phyloP scores from a whole-genome alignment of 2,888 invertebrate species.

The Neoaliturus tenellus region DNA sequence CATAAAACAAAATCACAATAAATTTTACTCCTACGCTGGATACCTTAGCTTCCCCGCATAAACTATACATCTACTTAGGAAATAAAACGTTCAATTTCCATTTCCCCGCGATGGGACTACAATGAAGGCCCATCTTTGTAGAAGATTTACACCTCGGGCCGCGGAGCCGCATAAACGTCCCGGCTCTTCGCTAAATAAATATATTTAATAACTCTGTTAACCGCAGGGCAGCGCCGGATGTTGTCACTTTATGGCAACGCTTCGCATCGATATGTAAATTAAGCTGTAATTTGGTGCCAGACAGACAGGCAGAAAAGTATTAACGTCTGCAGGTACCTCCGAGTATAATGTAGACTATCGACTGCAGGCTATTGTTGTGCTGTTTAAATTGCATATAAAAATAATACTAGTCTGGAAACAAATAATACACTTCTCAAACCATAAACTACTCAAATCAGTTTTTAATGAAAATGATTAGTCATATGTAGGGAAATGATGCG shows the following conservation, averaged over 20 bases:
- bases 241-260: constrained; percentile 10
- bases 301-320: too few species aligned
- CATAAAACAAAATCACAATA: background rate
- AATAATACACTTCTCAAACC: too few species aligned
- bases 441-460: too few species aligned
- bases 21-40: background rate
- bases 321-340: too few species aligned
- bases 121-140: constrained; percentile 16
- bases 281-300: background rate
- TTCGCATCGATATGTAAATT: constrained; percentile 38
- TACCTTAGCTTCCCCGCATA: too few species aligned
- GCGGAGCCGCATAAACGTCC: constrained; percentile 20
- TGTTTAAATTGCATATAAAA: too few species aligned
- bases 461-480: too few species aligned
- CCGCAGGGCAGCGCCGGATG: constrained; percentile 19
- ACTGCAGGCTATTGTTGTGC: too few species aligned
- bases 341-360: too few species aligned
- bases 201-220: constrained; percentile 52
- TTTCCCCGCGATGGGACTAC: background rate
- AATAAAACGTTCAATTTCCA: constrained; percentile 7
- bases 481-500: too few species aligned
- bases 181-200: constrained; percentile 37
- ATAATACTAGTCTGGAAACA: too few species aligned
- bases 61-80: background rate
- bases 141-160: constrained; percentile 27